Evolutionary conservation across 2,797 vertebrate species (phyloP), one percentile per base, ranked within the genome.

Genomic region (Botia kubotai): DNA sequence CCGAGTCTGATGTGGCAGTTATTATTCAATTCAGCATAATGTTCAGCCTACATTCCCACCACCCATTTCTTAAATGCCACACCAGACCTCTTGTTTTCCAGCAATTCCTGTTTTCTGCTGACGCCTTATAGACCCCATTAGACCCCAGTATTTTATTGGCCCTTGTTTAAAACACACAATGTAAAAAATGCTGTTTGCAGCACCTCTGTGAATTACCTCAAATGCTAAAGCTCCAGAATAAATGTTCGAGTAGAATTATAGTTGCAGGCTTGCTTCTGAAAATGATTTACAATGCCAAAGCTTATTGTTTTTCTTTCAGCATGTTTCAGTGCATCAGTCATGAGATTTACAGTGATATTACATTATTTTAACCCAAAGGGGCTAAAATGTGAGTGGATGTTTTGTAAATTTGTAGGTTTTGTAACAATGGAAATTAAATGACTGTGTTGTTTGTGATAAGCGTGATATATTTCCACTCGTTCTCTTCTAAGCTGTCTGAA

Each of bases 121-220:
- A 70, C 80, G 92, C 92, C 90, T 91, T 48, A 80, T 80, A 88
- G 91, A 89, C 82, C 85, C 63, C 2, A 82, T 26, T 26, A 26
- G 23, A 26, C 23, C 23, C 23, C 23, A 83, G 76, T 89, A 90
- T 89, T 82, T 87, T 91, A 91, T 89, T 89, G 90, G 89, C 84
- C 89, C 87, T 92, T 88, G 86, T 91, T 92, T 90, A 91, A 92
- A 93, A 90, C 87, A 93, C 92, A 93, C 91, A 92, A 90, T 89
- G 86, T 86, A 84, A 2, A 26, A 26, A 26, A 26, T 87, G 88
- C 86, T 90, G 85, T 86, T 90, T 89, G 90, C 87, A 80, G 80
- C 86, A 81, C 85, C 77, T 39, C 75, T 82, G 85, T 89, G 89
- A 83, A 89, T 92, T 92, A 85, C 84, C 89, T 88, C 82, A 91